These are phyloP conservation scores for Lutraria lutraria DNA, from an alignment of 2,888 invertebrate species.

Conservation along the genomic window DNA sequence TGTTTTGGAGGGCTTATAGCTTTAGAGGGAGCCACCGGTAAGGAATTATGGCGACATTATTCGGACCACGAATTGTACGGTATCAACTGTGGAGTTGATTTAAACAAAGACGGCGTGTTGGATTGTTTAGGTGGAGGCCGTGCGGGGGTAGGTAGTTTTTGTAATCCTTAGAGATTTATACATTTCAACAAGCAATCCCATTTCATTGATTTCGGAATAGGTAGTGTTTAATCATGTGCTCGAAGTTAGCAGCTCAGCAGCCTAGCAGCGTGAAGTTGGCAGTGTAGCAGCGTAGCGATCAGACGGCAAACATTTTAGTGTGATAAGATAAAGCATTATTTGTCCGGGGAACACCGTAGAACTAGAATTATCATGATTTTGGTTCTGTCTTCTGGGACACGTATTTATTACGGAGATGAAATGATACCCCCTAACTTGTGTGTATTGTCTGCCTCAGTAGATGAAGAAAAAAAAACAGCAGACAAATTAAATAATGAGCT, in stretches of 20 bases:
- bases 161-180: not conserved
- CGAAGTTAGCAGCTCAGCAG: no score
- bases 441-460: not conserved
- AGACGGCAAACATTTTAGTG: not conserved
- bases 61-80: slow-evolving; percentile 91
- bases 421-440: not conserved
- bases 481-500: not conserved
- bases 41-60: slow-evolving; percentile 92
- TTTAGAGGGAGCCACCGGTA: slow-evolving; percentile 91
- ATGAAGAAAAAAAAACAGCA: not conserved
- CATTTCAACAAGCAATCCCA: not conserved
- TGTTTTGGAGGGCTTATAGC: slow-evolving; percentile 93
- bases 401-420: not conserved
- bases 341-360: not conserved
- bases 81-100: slow-evolving; percentile 91
- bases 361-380: not conserved
- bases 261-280: no score
- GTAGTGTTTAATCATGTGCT: no score
- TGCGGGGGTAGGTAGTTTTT: slow-evolving; percentile 89
- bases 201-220: not conserved
- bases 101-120: slow-evolving; percentile 90
- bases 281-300: no score
- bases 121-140: slow-evolving; percentile 93
- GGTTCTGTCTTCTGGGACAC: not conserved
- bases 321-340: not conserved